Percentiles rank a stretch among this genome's conserved stretches.
Conservation (phyloP, 2,888 invertebrate species). For the Lepidocyrtoides sp. region DNA sequence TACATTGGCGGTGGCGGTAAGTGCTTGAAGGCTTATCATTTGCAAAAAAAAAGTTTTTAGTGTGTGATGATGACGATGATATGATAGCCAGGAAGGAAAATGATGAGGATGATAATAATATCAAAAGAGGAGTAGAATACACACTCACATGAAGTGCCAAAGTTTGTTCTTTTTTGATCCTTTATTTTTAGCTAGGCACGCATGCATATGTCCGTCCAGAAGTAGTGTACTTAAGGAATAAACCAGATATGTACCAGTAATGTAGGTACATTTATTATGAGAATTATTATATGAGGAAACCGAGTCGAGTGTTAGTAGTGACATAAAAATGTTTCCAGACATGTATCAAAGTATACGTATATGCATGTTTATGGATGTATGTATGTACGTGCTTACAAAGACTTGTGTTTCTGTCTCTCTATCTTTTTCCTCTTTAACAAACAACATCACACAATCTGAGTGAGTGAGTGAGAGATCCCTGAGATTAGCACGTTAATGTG, state of each 20-base stretch:
- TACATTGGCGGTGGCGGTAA: neutral
- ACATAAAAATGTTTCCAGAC: no score
- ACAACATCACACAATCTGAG: conserved; percentile 61
- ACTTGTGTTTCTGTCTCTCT: neutral
- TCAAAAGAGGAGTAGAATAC: conserved; percentile 10
- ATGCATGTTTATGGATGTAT: neutral
- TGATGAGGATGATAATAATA: conserved; percentile 47
- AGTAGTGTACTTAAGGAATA: neutral
- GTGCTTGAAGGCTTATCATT: conserved; percentile 58
- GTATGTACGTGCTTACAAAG: neutral
- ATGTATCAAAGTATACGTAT: no score
- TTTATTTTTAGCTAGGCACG: conserved; percentile 32
- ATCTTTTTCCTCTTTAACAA: conserved; percentile 42
- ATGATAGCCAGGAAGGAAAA: conserved; percentile 30
- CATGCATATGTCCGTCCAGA: conserved; percentile 45
- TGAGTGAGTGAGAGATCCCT: conserved; percentile 49
- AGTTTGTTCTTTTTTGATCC: conserved; percentile 70
- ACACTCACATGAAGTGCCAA: conserved; percentile 58
- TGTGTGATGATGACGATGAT: conserved; percentile 64
- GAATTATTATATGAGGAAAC: no score
- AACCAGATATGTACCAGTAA: no score
- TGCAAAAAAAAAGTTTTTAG: conserved; percentile 62
- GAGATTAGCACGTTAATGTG: conserved; percentile 73
- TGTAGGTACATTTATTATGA: no score
- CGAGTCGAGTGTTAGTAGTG: no score